Evolutionary conservation across 1,140 invertebrate species (phyloP), one percentile per base, ranked within the genome.

Genomic region (Orius insidiosus): DNA sequence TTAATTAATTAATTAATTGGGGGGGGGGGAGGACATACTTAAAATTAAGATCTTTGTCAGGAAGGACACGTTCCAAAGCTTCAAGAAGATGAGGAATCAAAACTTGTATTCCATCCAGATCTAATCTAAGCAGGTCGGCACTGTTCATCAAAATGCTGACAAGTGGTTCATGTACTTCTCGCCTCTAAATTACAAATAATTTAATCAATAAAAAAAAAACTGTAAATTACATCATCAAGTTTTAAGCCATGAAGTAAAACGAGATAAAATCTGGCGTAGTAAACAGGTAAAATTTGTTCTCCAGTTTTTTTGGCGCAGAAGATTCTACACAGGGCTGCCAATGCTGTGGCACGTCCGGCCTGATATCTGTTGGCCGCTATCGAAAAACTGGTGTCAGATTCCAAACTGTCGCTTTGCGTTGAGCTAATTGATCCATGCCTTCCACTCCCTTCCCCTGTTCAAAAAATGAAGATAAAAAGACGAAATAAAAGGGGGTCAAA

Each of bases 271-370:
- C 93, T 70, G 0, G 93, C 85, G 53, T 97, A 69, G 65, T 98
- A 98, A 2, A 90, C 79, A 2, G 90, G 85, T 11, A 93, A 66
- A 50, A 98, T 90, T 58, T 89, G 80, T 67, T 98, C 95, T 30
- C 85, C 85, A 10, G 89, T 92, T 64, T 92, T 92, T 62, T 96
- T 95, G 0, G 92, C 80, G 63, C 90, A 96, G 58, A 98, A 85
- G 55, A 98, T 90, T 56, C 92, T 71, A 64, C 90, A 96, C 4
- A 98, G 64, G 5, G 92, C 80, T 1, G 90, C 94, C 52, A 97
- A 72, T 2, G 95, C 94, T 66, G 97, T 92, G 0, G 95, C 93
- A 54, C 86, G 70, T 2, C 95, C 95, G 53, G 76, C 72, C 58
- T 83, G 77, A 56, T 78, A 81, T 54, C 75, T 2, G 24, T 31